phyloP scores from a whole-genome alignment of 37 sponge, comb jelly and placozoan species.

The Aplysina aerophoba region DNA sequence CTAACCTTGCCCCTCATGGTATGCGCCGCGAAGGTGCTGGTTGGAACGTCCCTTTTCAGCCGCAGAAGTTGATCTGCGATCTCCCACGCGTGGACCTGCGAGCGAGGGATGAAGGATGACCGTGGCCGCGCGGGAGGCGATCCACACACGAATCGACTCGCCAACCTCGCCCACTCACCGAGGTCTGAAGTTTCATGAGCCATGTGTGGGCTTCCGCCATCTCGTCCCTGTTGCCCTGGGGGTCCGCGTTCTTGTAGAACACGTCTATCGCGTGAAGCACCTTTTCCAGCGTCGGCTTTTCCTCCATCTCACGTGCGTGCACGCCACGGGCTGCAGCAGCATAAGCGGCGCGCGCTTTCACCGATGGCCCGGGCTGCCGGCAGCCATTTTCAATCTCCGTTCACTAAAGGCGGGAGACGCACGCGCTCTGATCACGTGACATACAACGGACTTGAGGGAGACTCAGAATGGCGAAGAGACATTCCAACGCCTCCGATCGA shows the following conservation, averaged over 20 bases:
- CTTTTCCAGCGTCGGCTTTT: constrained; percentile 62
- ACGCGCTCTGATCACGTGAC: no score
- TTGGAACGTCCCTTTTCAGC: constrained; percentile 57
- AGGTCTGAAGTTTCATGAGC: constrained; percentile 65
- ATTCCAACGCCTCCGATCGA: neutral
- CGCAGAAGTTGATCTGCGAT: constrained; percentile 78
- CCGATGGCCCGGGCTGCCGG: no score
- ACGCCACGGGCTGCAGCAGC: no score
- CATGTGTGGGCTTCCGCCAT: constrained; percentile 62
- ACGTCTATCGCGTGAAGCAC: constrained; percentile 66
- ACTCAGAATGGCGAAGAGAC: constrained; percentile 20
- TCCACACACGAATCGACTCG: no score
- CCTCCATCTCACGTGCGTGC: constrained; percentile 50
- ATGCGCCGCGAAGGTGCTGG: constrained; percentile 89
- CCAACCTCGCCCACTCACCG: constrained; percentile 46
- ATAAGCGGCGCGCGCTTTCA: no score
- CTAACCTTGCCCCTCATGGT: constrained; percentile 85
- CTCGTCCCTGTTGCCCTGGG: constrained; percentile 33
- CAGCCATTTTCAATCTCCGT: no score
- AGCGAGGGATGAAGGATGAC: neutral
- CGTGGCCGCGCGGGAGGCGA: no score
- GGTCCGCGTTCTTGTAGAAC: constrained; percentile 37
- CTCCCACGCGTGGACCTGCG: constrained; percentile 87
- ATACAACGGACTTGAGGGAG: no score
- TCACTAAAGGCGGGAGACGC: no score